phyloP scores from a whole-genome alignment of 2,888 invertebrate genomes.

The Ecliptopera silaceata region DNA sequence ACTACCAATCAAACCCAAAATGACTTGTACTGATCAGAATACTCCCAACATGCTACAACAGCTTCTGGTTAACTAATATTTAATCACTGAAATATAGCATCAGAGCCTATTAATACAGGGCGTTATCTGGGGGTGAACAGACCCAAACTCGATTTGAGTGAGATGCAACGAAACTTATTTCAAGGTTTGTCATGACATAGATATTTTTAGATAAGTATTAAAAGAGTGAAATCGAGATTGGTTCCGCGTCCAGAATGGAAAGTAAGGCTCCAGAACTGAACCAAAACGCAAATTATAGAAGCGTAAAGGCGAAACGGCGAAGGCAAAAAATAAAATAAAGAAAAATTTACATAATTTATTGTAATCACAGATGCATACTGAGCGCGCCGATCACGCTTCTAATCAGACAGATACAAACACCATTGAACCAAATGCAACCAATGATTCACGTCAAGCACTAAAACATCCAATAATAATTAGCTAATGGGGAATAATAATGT shows the following conservation, averaged over 20 bases:
- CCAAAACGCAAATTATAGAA: neutral
- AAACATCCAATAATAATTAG: conserved; percentile 34
- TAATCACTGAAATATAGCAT: too few species aligned
- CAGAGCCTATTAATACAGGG: too few species aligned
- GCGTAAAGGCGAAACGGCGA: neutral
- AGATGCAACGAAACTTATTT: too few species aligned
- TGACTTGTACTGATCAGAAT: conserved; percentile 9
- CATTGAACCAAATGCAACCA: conserved; percentile 50
- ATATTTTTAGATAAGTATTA: too few species aligned
- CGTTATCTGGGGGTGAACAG: too few species aligned
- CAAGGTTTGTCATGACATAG: too few species aligned
- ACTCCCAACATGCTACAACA: conserved; percentile 16
- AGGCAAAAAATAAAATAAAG: conserved; percentile 46
- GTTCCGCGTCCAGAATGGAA: too few species aligned
- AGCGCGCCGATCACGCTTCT: conserved; percentile 40
- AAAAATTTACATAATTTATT: conserved; percentile 72
- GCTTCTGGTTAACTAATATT: too few species aligned
- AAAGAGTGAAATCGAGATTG: too few species aligned
- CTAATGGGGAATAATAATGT: conserved; percentile 44
- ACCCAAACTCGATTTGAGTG: too few species aligned
- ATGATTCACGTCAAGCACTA: conserved; percentile 42
- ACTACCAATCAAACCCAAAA: conserved; percentile 2
- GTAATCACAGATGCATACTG: conserved; percentile 69
- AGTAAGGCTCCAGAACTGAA: conserved; percentile 11
- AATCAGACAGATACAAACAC: conserved; percentile 37